Conservation (phyloP, 2,797 vertebrate species). For the Epinephelus awoara region DNA sequence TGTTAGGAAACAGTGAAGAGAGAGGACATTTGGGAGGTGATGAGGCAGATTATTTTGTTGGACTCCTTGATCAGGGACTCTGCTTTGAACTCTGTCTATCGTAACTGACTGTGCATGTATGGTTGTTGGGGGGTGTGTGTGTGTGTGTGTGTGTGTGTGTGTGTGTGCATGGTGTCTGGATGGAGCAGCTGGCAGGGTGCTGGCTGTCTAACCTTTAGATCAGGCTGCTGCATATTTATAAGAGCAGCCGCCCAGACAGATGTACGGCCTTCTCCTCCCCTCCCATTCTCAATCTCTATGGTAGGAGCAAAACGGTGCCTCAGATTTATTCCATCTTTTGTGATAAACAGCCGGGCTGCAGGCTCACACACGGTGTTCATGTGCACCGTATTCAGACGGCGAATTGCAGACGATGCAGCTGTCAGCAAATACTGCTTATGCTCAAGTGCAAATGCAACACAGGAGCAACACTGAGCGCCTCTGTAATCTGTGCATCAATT, state of each 20-base stretch:
- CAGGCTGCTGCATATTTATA: constrained; percentile 75
- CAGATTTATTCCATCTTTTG: constrained; percentile 14
- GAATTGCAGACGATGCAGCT: background rate
- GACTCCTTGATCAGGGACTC: constrained; percentile 1
- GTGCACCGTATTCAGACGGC: background rate
- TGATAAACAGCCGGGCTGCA: background rate
- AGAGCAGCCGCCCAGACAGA: constrained; percentile 56
- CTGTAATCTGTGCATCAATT: background rate
- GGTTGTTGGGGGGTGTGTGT: background rate
- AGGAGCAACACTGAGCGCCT: too few species aligned
- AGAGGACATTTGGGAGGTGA: constrained; percentile 2
- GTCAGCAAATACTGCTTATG: background rate
- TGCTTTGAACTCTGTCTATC: background rate
- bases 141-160: background rate
- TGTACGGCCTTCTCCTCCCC: constrained; percentile 20
- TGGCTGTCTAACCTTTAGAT: constrained; percentile 61
- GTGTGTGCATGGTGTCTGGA: constrained; percentile 6
- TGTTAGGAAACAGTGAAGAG: background rate
- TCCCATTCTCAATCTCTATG: constrained; percentile 33
- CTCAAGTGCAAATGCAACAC: background rate
- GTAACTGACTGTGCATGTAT: background rate
- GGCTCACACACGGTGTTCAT: too few species aligned
- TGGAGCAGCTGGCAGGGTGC: constrained; percentile 68
- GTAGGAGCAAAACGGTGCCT: constrained; percentile 23
- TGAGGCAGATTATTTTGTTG: constrained; percentile 8